Percentiles rank a stretch among this genome's conserved stretches.
Evolutionary conservation across 2,888 invertebrate genomes (phyloP).

Genomic region (Cenopis cana): DNA sequence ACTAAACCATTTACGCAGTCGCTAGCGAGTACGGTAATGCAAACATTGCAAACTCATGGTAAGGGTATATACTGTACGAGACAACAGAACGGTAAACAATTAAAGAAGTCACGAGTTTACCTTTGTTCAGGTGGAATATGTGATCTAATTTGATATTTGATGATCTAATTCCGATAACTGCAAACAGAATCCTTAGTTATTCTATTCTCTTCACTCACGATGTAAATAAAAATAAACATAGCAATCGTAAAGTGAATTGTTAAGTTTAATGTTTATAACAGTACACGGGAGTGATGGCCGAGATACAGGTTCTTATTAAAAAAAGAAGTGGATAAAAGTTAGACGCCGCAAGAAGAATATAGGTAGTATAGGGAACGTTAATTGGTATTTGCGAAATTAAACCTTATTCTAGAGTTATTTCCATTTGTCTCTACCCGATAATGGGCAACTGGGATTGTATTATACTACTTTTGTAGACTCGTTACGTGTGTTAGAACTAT

Average conservation of each 20-base stretch:
- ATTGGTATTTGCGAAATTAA: constrained; percentile 64
- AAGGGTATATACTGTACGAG: too few species aligned
- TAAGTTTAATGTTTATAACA: constrained; percentile 66
- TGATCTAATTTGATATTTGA: too few species aligned
- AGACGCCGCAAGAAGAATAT: constrained; percentile 63
- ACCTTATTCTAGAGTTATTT: constrained; percentile 51
- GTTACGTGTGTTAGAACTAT: too few species aligned
- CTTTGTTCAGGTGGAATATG: constrained; percentile 56
- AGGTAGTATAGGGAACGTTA: too few species aligned
- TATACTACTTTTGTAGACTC: too few species aligned
- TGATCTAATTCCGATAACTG: constrained; percentile 67
- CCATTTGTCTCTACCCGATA: not conserved
- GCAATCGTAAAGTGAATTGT: constrained; percentile 59
- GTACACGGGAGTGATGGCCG: constrained; percentile 69
- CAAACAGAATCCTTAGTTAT: constrained; percentile 59
- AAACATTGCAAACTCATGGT: too few species aligned
- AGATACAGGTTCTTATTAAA: constrained; percentile 69
- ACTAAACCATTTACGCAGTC: too few species aligned
- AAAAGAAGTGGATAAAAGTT: constrained; percentile 61
- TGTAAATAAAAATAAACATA: constrained; percentile 60
- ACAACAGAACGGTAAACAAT: constrained; percentile 55
- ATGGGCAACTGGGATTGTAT: not conserved
- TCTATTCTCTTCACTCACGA: constrained; percentile 56
- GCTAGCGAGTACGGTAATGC: too few species aligned
- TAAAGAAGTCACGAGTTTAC: constrained; percentile 58